These are phyloP conservation scores for Neostethus bicornis DNA, from an alignment of 2,797 vertebrate species.

Conservation along the genomic window DNA sequence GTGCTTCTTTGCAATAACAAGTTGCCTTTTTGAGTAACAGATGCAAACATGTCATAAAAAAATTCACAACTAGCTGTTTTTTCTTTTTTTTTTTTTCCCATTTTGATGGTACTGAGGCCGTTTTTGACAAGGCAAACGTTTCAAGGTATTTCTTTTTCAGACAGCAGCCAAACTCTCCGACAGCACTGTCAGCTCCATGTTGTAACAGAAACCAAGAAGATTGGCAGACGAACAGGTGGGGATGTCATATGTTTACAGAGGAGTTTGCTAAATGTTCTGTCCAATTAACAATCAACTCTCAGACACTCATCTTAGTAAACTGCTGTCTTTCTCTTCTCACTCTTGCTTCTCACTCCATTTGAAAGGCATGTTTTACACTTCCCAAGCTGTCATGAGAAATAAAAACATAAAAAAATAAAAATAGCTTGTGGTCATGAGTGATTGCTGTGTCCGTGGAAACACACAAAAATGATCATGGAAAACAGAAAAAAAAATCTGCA, in stretches of 20 bases:
- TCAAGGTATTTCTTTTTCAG: slow-evolving; percentile 55
- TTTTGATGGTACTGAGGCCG: slow-evolving; percentile 29
- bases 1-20: slow-evolving; percentile 1
- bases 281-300: slow-evolving; percentile 70
- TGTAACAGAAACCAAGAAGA: slow-evolving; percentile 53
- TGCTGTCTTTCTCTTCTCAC: slow-evolving; percentile 7
- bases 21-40: slow-evolving; percentile 3
- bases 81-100: slow-evolving; percentile 20
- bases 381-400: slow-evolving; percentile 42
- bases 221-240: slow-evolving; percentile 72
- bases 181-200: slow-evolving; percentile 57
- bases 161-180: slow-evolving; percentile 55
- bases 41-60: not conserved
- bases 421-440: slow-evolving; percentile 35
- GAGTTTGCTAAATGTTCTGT: slow-evolving; percentile 66
- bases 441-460: no score
- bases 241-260: slow-evolving; percentile 67
- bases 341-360: slow-evolving; percentile 34
- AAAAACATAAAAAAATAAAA: slow-evolving; percentile 52
- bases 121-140: slow-evolving; percentile 52
- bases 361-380: slow-evolving; percentile 46
- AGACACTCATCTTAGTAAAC: slow-evolving; percentile 45
- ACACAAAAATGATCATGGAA: no score
- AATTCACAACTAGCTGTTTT: slow-evolving; percentile 1
- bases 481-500: no score